Evolutionary conservation across 2,113 vertebrate genomes (phyloP).

Genomic region (Psephotus haematonotus): DNA sequence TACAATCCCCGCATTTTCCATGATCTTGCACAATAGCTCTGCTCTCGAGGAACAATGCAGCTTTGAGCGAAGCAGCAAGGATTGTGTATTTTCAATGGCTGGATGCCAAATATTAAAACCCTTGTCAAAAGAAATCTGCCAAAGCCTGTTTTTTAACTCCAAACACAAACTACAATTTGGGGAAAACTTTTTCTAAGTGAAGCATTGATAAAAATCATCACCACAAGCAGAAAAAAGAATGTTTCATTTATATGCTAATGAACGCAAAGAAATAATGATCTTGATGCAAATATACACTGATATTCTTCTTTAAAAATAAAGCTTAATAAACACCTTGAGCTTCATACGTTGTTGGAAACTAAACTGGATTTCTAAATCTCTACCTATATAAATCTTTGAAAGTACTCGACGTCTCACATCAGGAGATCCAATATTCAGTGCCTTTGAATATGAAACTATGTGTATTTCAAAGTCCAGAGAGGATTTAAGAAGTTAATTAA

Average conservation of each 20-base stretch:
- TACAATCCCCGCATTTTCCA: not conserved
- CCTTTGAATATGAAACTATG: not conserved
- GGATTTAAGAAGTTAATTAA: not conserved
- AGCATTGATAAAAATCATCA: not conserved
- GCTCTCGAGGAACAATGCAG: not conserved
- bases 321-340: not conserved
- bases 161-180: not conserved
- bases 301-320: not conserved
- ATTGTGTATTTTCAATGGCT: not conserved
- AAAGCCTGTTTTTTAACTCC: not conserved
- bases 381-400: not conserved
- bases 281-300: not conserved
- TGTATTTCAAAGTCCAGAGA: not conserved
- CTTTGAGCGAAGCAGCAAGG: conserved; percentile 8
- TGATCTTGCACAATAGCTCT: not conserved
- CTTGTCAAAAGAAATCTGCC: conserved; percentile 17
- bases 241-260: not conserved
- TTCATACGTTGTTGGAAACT: not conserved
- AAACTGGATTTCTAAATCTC: not conserved
- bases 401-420: not conserved
- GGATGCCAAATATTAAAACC: conserved; percentile 19
- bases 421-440: not conserved
- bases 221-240: not conserved
- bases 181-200: not conserved
- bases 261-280: not conserved